Base-by-base conservation (phyloP, 2,113 vertebrate genomes). In the Procavia capensis region DNA sequence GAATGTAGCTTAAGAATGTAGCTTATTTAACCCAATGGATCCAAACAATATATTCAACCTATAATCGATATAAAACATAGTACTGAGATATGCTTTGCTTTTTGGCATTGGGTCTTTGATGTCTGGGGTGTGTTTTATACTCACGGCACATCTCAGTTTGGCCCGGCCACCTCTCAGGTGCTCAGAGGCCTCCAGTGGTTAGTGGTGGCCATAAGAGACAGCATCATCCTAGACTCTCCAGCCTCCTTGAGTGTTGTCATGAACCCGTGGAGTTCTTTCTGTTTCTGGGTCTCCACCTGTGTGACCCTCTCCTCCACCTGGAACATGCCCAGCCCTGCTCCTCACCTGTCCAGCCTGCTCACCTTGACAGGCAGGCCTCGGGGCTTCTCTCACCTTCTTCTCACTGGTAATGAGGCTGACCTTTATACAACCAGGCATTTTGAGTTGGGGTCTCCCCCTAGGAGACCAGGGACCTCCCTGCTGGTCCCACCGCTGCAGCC, bases 371-470 rank as follows among this genome's bases (percentile, higher is more conserved):
- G 47, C 45, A 9, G 59, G 47, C 29, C 31, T 1, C 63, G 1
- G 11, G 29, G 63, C 31, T n/a, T 20, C 19, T 9, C 0, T 0
- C 2, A 2, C 22, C 27, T 24, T 43, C 82, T 74, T 57, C 45
- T 43, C 27, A 0, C 9, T 0, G 17, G 64, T 0, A 29, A 6
- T 0, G 0, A 9, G 63, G 50, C 0, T 0, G 25, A 10, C 9
- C 2, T 17, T 7, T 25, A 16, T 39, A 17, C 11, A 25, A 61
- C 0, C 2, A 19, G 27, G 2, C 59, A 39, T 19, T 41, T 9
- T 3, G 2, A 3, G 2, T 0, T 1, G 10, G 9, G 45, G 41
- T 75, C 39, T 82, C 59, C 19, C 0, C 24, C 39, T 6, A 0
- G 0, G 20, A 59, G 61, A 36, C 6, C 47, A 8, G 17, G 63